Percentiles rank a stretch among this genome's conserved stretches.
phyloP scores from a whole-genome alignment of 1,140 invertebrate genomes.

The Drosophila littoralis region DNA sequence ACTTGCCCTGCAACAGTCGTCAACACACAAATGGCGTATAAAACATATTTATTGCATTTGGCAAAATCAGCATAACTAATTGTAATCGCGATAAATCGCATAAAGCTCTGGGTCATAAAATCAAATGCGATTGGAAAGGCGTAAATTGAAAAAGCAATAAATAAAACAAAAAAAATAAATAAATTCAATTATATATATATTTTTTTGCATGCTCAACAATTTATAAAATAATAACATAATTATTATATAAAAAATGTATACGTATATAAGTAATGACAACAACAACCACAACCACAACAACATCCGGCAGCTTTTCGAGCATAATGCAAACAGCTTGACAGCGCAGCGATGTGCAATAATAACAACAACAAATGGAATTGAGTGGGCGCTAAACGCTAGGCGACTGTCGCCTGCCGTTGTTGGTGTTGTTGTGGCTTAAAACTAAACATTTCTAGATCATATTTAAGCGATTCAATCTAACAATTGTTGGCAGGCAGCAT shows the following conservation, averaged over 20 bases:
- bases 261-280: constrained; percentile 11
- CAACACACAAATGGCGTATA: constrained; percentile 36
- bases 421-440: constrained; percentile 34
- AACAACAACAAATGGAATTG: constrained; percentile 34
- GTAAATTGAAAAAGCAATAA: constrained; percentile 58
- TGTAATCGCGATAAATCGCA: constrained; percentile 63
- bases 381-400: constrained; percentile 72
- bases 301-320: constrained; percentile 69
- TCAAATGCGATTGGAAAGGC: constrained; percentile 61
- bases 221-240: constrained; percentile 69
- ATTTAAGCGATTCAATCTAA: constrained; percentile 73
- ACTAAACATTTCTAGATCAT: constrained; percentile 78
- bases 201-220: constrained; percentile 19
- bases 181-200: neutral
- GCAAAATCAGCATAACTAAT: constrained; percentile 72
- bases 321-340: constrained; percentile 55
- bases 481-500: constrained; percentile 54
- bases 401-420: constrained; percentile 33
- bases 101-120: constrained; percentile 55
- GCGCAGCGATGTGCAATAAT: constrained; percentile 54
- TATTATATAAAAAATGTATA: constrained; percentile 41
- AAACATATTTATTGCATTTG: constrained; percentile 66
- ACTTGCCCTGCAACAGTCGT: constrained; percentile 54
- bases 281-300: constrained; percentile 63
- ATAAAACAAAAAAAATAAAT: constrained; percentile 38